Base-by-base conservation (phyloP, 2,113 vertebrate species). In the Probosciger aterrimus region DNA sequence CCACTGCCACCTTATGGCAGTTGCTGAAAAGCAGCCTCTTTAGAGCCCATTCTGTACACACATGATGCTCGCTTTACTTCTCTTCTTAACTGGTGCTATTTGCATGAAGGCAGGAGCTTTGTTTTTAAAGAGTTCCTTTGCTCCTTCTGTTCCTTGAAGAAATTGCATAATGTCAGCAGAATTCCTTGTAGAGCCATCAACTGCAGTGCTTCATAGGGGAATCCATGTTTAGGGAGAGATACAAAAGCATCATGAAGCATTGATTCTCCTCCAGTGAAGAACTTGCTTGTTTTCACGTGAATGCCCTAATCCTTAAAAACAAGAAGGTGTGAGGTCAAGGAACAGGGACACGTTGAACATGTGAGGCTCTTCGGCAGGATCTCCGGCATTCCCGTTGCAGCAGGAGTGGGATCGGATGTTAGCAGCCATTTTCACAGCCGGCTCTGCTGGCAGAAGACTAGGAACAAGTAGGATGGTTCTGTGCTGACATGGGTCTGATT, bases 1-100 rank as follows among this genome's bases (percentile, higher is more conserved):
- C 89, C 89, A 90, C 94, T 97, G 97, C 96, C 96, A 93, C 92
- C 94, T 97, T 96, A 96, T 97, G 95, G 95, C 93, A 96, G 86
- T 85, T 78, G 74, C 87, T 94, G 96, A 91, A 93, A 96, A 94
- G 86, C 94, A 92, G 91, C 85, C 63, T 90, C 85, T 81, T 77
- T 37, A 46, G 90, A 94, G 82, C 65, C 79, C 89, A 43, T 70
- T 82, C 89, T 10, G 46, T 33, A n/a, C 39, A 50, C 71, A 35
- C 63, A 68, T 74, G 78, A 16, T 60, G 87, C 86, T 83, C 27
- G 55, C 88, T 85, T 82, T 59, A 11, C 86, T 89, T 73, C 94
- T 89, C 69, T 86, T 75, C 75, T 81, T 81, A 79, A 47, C 77
- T 47, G 9, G 49, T 60, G 82, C 50, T 71, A 67, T 95, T 95